Evolutionary conservation across 2,797 vertebrate species (phyloP).

Genomic region (Pseudocheirus occidentalis): DNA sequence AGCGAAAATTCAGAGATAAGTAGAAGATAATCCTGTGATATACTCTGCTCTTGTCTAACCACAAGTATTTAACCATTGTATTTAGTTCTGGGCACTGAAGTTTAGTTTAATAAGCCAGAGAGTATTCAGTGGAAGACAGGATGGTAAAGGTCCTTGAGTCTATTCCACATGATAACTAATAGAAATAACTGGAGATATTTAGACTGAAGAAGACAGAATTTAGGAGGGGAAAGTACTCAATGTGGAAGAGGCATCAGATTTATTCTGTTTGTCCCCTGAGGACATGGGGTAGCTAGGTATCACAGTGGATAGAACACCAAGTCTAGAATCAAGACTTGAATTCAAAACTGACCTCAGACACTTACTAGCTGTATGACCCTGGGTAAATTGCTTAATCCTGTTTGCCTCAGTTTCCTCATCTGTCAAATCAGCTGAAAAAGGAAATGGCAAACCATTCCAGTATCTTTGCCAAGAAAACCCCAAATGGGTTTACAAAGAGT

Average conservation of each 20-base stretch:
- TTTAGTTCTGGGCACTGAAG: neutral
- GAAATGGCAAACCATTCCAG: too few species aligned
- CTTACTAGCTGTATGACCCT: too few species aligned
- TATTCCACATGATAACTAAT: neutral
- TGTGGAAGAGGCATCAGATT: neutral
- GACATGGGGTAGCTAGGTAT: too few species aligned
- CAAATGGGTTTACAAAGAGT: too few species aligned
- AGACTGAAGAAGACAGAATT: neutral
- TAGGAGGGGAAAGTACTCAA: neutral
- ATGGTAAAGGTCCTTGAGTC: neutral
- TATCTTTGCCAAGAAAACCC: too few species aligned
- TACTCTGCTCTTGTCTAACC: neutral
- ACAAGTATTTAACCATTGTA: neutral
- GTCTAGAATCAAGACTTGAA: too few species aligned
- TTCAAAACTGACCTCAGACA: too few species aligned
- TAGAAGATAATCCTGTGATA: neutral
- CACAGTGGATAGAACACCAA: too few species aligned
- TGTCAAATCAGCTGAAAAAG: too few species aligned
- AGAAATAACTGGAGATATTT: neutral
- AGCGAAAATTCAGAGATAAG: neutral
- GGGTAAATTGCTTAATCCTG: too few species aligned
- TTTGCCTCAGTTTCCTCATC: too few species aligned
- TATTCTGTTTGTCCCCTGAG: neutral
- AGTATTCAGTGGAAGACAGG: neutral
- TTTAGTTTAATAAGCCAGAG: neutral